phyloP scores from a whole-genome alignment of 2,888 invertebrate genomes.

The Amphiduros pacificus region DNA sequence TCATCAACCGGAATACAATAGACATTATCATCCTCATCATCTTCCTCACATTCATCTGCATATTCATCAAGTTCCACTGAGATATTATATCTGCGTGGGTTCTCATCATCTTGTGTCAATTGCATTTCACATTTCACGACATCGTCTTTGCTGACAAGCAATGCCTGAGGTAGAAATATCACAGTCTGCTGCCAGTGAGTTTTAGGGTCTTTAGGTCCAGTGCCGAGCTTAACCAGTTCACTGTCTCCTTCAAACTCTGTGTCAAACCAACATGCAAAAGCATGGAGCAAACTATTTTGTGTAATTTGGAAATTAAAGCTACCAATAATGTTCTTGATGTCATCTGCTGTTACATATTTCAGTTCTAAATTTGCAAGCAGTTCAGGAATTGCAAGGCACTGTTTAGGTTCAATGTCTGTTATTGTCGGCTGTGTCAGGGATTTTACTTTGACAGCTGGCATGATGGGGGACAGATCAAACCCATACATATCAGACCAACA shows the following conservation, averaged over 20 bases:
- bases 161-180: constrained; percentile 78
- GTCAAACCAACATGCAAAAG: constrained; percentile 57
- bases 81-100: constrained; percentile 29
- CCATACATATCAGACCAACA: constrained; percentile 56
- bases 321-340: constrained; percentile 32
- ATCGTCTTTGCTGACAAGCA: constrained; percentile 71
- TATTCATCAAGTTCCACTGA: constrained; percentile 26
- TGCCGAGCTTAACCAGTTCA: constrained; percentile 69
- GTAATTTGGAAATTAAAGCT: constrained; percentile 39
- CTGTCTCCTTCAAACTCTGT: constrained; percentile 39
- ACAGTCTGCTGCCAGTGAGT: constrained; percentile 97
- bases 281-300: constrained; percentile 44
- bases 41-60: constrained; percentile 17
- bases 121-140: constrained; percentile 37
- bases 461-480: constrained; percentile 51
- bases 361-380: constrained; percentile 43
- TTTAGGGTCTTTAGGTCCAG: constrained; percentile 72
- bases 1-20: not conserved
- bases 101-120: constrained; percentile 35
- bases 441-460: constrained; percentile 32
- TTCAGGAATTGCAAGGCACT: constrained; percentile 41
- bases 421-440: constrained; percentile 36
- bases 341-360: constrained; percentile 39
- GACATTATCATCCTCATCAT: constrained; percentile 7
- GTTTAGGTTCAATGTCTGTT: constrained; percentile 32